A percentile compares a stretch with the other conserved stretches of the same genome.
phyloP scores from a whole-genome alignment of 2,113 vertebrate genomes.

The Epinephelus moara region DNA sequence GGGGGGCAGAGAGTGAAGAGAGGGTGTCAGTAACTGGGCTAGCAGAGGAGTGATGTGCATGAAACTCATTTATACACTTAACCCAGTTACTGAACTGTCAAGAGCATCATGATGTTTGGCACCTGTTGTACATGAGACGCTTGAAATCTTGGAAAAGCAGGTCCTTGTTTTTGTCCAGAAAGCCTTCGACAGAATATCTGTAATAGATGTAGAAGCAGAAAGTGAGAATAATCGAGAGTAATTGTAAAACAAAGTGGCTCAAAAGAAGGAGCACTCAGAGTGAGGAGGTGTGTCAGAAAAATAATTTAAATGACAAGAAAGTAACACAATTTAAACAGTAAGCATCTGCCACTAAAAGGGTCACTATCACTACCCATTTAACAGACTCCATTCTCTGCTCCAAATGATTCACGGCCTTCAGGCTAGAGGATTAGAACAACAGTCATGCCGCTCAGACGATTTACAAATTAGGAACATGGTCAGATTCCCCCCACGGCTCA shows the following conservation, averaged over 20 bases:
- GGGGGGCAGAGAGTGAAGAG: not conserved
- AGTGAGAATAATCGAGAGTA: constrained; percentile 8
- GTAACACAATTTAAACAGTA: not conserved
- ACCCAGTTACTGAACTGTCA: constrained; percentile 48
- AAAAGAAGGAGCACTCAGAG: constrained; percentile 1
- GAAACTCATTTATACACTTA: constrained; percentile 28
- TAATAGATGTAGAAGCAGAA: constrained; percentile 17
- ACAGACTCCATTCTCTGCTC: not conserved
- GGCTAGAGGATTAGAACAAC: constrained; percentile 38
- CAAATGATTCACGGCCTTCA: constrained; percentile 33
- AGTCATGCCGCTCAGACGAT: constrained; percentile 33
- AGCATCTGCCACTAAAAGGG: constrained; percentile 10
- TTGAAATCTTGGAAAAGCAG: constrained; percentile 97
- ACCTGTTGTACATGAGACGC: constrained; percentile 95
- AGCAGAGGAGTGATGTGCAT: not conserved
- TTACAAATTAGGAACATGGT: constrained; percentile 47
- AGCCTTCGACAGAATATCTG: constrained; percentile 95
- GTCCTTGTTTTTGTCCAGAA: constrained; percentile 97
- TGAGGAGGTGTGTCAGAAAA: not conserved
- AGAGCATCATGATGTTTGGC: constrained; percentile 24
- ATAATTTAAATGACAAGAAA: constrained; percentile 4
- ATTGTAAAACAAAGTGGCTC: constrained; percentile 7
- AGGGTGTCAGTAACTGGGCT: constrained; percentile 17
- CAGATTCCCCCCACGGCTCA: constrained; percentile 15
- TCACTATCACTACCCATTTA: constrained; percentile 4